Evolutionary conservation across 2,797 vertebrate genomes (phyloP), one percentile per base, ranked within the genome.

Genomic region (Nothura maculosa): DNA sequence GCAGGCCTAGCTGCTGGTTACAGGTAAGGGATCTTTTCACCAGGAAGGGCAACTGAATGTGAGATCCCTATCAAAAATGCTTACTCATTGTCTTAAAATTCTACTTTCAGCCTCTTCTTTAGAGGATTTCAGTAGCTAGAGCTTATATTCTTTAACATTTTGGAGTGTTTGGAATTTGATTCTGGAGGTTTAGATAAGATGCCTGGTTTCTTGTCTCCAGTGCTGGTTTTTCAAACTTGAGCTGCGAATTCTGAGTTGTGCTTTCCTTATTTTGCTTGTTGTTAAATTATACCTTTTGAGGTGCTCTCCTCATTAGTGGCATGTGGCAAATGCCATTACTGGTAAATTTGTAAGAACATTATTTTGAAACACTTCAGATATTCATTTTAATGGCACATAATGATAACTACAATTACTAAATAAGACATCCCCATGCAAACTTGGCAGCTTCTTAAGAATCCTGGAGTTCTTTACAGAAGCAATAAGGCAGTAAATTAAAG

Each of bases 1-100:
- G 68, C 84, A 96, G 94, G 91, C 87, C 83, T 72, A 96, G 92
- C 95, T 88, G 94, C 93, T 96, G 94, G 40, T 93, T 95, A 89
- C 95, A 95, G 80, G 93, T 95, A 84, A 92, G 94, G 81, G 91
- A 93, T 93, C 94, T 96, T 96, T 93, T 92, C 89, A 96, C 94
- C 82, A 58, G 92, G 79, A 94, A 90, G 77, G 87, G 94, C 96
- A 95, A 85, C 81, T 94, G 95, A 93, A 92, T 91, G 86, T 85
- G 88, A 96, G 82, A 96, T 96, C 62, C 57, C 94, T 94, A 87
- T 96, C 80, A 88, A 68, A 92, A 91, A 95, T 58, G 48, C 86
- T 95, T 74, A 64, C 52, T 96, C 88, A 78, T 68, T 95, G 93
- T 85, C 77, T 40, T 94, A 94, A 87, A 96, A 93, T 82, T 96